Evolutionary conservation across 2,888 invertebrate genomes (phyloP).

Genomic region (Tiliacea citrago): DNA sequence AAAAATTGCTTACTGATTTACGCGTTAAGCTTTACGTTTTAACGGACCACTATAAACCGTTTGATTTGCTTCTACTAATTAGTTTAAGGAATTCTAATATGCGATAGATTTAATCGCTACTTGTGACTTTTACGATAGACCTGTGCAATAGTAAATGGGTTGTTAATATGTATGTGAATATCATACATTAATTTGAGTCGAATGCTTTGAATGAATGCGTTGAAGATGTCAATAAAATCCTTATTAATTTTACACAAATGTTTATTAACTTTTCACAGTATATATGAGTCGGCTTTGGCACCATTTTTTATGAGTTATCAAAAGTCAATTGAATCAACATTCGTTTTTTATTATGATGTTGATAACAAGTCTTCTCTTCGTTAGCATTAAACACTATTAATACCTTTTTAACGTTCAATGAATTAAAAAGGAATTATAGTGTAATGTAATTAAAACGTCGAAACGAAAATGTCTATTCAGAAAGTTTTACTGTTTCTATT

Average conservation of each 20-base stretch:
- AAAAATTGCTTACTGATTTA: conserved; percentile 49
- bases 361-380: conserved; percentile 11
- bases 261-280: background rate
- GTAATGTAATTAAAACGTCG: conserved; percentile 14
- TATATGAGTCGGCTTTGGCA: background rate
- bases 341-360: conserved; percentile 11
- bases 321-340: conserved; percentile 18
- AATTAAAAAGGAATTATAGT: conserved; percentile 23
- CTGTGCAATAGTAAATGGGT: conserved; percentile 1
- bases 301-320: conserved; percentile 12
- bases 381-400: conserved; percentile 20
- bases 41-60: conserved; percentile 34
- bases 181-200: background rate
- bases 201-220: background rate
- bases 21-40: conserved; percentile 25
- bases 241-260: background rate
- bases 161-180: conserved; percentile 32
- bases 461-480: background rate
- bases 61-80: conserved; percentile 44
- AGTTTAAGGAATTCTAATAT: conserved; percentile 39
- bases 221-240: background rate
- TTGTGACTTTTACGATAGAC: conserved; percentile 42
- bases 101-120: conserved; percentile 36
- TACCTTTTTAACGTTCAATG: conserved; percentile 35
- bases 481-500: conserved; percentile 15